Base-by-base conservation (phyloP, 2,113 vertebrate species). In the Setophaga kirtlandii region DNA sequence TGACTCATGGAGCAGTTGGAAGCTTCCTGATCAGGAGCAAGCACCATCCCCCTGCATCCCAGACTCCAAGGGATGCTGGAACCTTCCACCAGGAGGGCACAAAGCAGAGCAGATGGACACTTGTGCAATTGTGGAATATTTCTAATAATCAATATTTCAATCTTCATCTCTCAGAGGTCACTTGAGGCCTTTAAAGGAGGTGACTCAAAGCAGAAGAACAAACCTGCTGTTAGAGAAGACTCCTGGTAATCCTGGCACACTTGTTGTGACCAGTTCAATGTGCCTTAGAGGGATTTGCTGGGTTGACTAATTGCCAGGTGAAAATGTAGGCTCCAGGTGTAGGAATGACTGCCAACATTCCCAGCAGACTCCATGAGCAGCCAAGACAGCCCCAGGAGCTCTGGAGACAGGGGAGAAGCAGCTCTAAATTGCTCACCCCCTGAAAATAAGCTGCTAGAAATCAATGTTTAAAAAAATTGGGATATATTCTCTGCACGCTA, bases 51-150 rank as follows among this genome's bases (percentile, higher is more conserved):
- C 62, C 80, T 52, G 21, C 9, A 56, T 5, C 58, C 78, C 67
- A 83, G 81, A 71, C 85, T 56, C 4, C 5, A 2, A 3, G 58
- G 12, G 10, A 5, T 10, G 50, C 37, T 55, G 63, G 50, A 89
- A 35, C 81, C 70, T 85, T 35, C 68, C 41, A 8, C 42, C 75
- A 79, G 85, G 30, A 55, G 10, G 63, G 78, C 62, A 87, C 78
- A 30, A 37, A 89, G 62, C 62, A 42, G 84, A 93, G 82, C 85
- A 96, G 87, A 93, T 81, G 90, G 93, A 31, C 71, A 75, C 64
- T 83, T 70, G 71, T 86, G 94, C 90, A 83, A 69, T 16, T 16
- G 3, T 64, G 81, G 77, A 79, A 88, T 59, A 86, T 10, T 87
- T 52, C 44, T 70, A 25, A 70, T 74, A 50, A 14, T 3, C 77